Evolutionary conservation across 2,888 invertebrate species (phyloP).

Genomic region (Cheilosia pagana): DNA sequence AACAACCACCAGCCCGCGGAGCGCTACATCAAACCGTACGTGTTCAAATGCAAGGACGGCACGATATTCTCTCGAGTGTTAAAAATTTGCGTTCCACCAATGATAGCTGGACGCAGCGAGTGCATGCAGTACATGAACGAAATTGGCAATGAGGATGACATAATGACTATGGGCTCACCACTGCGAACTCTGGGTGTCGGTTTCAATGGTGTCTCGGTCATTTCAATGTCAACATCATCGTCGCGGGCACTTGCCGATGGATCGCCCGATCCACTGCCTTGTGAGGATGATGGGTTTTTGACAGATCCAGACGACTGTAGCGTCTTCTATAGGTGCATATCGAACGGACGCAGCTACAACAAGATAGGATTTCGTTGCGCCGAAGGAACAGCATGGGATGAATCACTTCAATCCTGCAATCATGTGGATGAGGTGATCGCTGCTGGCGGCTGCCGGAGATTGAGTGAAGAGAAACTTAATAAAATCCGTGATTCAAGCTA

Average conservation of each 20-base stretch:
- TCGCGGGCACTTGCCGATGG: slow-evolving; percentile 78
- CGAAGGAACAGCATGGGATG: slow-evolving; percentile 91
- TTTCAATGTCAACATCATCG: slow-evolving; percentile 82
- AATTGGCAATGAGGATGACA: slow-evolving; percentile 77
- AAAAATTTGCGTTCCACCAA: slow-evolving; percentile 89
- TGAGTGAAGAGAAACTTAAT: slow-evolving; percentile 66
- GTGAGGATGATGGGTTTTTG: slow-evolving; percentile 89
- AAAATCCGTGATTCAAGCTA: slow-evolving; percentile 77
- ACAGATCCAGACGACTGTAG: slow-evolving; percentile 88
- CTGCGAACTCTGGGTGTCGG: slow-evolving; percentile 81
- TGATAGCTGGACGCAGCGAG: slow-evolving; percentile 87
- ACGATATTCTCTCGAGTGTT: slow-evolving; percentile 89
- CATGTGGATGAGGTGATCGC: slow-evolving; percentile 87
- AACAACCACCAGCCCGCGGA: slow-evolving; percentile 81
- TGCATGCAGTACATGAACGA: slow-evolving; percentile 85
- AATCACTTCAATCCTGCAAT: slow-evolving; percentile 88
- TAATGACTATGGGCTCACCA: slow-evolving; percentile 54
- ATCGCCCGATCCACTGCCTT: slow-evolving; percentile 80
- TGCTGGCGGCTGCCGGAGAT: slow-evolving; percentile 83
- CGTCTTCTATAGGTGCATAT: slow-evolving; percentile 91
- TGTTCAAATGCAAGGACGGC: slow-evolving; percentile 90
- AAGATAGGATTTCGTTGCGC: slow-evolving; percentile 90
- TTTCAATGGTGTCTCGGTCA: slow-evolving; percentile 81
- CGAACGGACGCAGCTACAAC: slow-evolving; percentile 86
- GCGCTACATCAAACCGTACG: slow-evolving; percentile 84